Conservation (phyloP, 2,113 vertebrate species). For the Thoracochromis brauschi region DNA sequence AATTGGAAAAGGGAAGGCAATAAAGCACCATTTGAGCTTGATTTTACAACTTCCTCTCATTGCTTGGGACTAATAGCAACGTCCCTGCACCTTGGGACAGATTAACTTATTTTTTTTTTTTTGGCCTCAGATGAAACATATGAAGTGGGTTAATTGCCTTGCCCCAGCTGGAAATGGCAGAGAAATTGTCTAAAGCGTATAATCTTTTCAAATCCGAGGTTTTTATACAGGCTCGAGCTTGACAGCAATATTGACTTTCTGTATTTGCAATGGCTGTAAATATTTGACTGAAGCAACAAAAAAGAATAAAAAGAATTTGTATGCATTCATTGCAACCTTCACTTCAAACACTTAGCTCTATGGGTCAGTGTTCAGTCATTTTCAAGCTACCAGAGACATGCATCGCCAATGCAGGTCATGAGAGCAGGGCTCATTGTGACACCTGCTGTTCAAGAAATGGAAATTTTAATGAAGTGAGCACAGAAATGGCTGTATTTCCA, state of each 20-base stretch:
- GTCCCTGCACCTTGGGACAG: constrained; percentile 20
- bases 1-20: constrained; percentile 51
- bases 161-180: constrained; percentile 37
- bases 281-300: background rate
- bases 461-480: constrained; percentile 56
- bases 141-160: constrained; percentile 58
- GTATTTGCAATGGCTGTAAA: constrained; percentile 3
- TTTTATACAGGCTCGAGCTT: background rate
- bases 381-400: background rate
- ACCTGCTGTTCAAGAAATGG: constrained; percentile 52
- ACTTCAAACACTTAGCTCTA: background rate
- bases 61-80: constrained; percentile 26
- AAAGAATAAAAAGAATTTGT: background rate
- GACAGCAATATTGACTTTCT: background rate
- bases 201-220: constrained; percentile 21
- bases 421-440: constrained; percentile 24
- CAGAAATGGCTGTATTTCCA: constrained; percentile 3
- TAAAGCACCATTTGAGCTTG: constrained; percentile 23
- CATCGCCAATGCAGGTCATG: background rate
- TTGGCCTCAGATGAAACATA: constrained; percentile 37
- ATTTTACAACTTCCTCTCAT: background rate
- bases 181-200: constrained; percentile 23
- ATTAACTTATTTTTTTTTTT: constrained; percentile 46
- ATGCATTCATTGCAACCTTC: background rate
- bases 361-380: constrained; percentile 20